A percentile compares a stretch with the other conserved stretches of the same genome.
Conservation (phyloP, 2,113 vertebrate species). For the Litocranius walleri region DNA sequence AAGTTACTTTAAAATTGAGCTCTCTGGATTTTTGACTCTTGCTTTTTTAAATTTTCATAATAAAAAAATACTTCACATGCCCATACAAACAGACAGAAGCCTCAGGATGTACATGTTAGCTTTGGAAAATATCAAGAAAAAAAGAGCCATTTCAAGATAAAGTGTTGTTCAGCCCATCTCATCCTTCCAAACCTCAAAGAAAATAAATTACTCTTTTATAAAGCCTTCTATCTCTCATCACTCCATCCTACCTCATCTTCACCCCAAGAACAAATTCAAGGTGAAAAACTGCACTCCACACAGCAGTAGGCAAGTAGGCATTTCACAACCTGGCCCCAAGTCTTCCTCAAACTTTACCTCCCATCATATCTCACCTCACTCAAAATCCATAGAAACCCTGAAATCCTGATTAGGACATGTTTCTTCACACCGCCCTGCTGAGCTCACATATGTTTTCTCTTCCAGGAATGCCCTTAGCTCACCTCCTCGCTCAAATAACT, state of each 20-base stretch:
- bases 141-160: conserved; percentile 41
- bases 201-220: not conserved
- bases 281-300: not conserved
- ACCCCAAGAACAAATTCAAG: not conserved
- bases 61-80: conserved; percentile 2
- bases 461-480: not conserved
- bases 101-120: conserved; percentile 11
- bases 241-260: not conserved
- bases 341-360: not conserved
- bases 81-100: conserved; percentile 43
- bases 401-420: not conserved
- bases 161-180: not conserved
- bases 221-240: not conserved
- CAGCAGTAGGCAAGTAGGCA: not conserved
- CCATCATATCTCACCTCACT: not conserved
- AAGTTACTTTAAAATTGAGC: conserved; percentile 43
- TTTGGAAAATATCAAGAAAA: conserved; percentile 45
- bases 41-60: not conserved
- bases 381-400: not conserved
- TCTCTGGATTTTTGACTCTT: not conserved
- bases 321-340: not conserved
- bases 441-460: not conserved
- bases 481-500: not conserved
- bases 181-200: not conserved
- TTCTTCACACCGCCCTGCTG: not conserved